Evolutionary conservation across 2,113 vertebrate genomes (phyloP), one percentile per base, ranked within the genome.

Genomic region (Dicerorhinus sumatrensis): DNA sequence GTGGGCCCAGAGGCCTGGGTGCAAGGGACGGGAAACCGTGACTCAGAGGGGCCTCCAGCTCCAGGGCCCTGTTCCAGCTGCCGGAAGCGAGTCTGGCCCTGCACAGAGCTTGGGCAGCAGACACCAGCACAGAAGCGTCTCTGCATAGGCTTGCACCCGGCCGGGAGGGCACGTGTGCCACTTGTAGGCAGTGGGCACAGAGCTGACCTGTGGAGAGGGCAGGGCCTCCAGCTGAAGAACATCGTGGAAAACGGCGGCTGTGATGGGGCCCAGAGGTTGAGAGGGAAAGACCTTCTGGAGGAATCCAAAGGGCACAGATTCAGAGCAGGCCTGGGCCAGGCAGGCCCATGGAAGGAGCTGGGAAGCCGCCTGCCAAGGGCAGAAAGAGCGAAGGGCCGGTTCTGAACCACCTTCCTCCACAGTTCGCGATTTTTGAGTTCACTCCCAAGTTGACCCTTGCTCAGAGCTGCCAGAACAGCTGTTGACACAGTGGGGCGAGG

Each of bases 111-210:
- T 1, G 6, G 81, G 65, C 65, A 6, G 48, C 25, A 0, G 27
- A 25, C 23, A 25, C 84, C 51, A 70, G n/a, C 17, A 14, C 25
- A 5, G 21, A 27, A 23, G 5, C 20, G 23, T 46, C 84, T 87
- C 54, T 17, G 46, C 73, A 10, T 58, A 25, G 60, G 60, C 51
- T 51, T 14, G 60, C 3, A 0, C 31, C 76, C 1, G 1, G 9
- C 31, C 1, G 7, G 25, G 63, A 6, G 9, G 17, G 20, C 0
- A 29, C 9, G 6, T 2, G n/a, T 10, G 31, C 48, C 1, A 0
- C 0, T 0, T 18, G 76, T 1, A 36, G 58, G 48, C 96, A 27
- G 16, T 0, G 2, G 36, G 54, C 31, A 1, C 46, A 0, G 36
- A 2, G 56, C 33, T 29, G 73, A 23, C 86, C 2, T 13, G 0